Evolutionary conservation across 2,113 vertebrate genomes (phyloP), one percentile per base, ranked within the genome.

Genomic region (Tinamus guttatus): DNA sequence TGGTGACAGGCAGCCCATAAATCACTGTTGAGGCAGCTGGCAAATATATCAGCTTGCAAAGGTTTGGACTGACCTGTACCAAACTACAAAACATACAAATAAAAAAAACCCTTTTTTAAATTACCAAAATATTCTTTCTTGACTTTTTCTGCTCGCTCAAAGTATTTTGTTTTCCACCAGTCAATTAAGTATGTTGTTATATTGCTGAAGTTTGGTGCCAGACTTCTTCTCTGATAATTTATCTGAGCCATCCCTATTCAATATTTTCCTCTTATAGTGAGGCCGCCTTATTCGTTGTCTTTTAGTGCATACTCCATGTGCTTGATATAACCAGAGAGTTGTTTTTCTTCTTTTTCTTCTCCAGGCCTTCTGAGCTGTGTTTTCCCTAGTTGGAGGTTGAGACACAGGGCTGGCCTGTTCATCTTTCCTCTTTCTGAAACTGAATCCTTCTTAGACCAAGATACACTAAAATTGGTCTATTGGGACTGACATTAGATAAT

Each of bases 1-100:
- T 79, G 14, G 89, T 82, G 43, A 58, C 62, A 79, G 76, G 27
- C 47, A 95, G 38, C 75, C 49, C 58, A 74, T 93, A 94, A 91
- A 93, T 95, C 82, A 85, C 21, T 49, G 22, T 63, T 80, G 76
- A 85, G 63, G 43, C 43, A 69, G 47, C 75, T 94, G 75, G 58
- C 74, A 96, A 62, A 64, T 76, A n/a, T 34, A 63, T 87, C 62
- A 45, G 34, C 73, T 90, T 84, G 34, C 60, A 80, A 60, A 86
- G 90, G 60, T 78, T 14, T 73, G 54, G 18, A 19, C n/a, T 85
- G 18, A 75, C 76, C 83, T 92, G 34, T 75, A n/a, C 14, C 2
- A 3, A n/a, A 20, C 56, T 67, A 56, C 51, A 74, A 85, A 86
- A 69, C n/a, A 74, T 87, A 67, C 8, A 56, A 91, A 70, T 13